Evolutionary conservation across 30 jellyfish, hydroid and myxozoan genomes (phyloP), one percentile per base, ranked within the genome.

Genomic region (Aurelia aurita): DNA sequence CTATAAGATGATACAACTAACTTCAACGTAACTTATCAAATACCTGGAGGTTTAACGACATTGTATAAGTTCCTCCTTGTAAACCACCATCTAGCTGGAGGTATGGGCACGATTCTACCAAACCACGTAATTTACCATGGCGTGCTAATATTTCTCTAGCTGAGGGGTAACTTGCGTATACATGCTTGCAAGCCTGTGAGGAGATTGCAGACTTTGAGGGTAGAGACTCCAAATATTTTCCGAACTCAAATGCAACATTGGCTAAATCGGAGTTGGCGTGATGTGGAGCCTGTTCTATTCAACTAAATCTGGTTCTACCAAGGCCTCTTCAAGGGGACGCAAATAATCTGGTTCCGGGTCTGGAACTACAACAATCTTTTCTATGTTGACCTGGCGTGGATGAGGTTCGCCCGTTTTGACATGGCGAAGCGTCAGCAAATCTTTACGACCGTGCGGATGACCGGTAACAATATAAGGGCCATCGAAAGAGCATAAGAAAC

Each of bases 381-480:
- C 25, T 53, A 53, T 53, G 64, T 53, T 53, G 64, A 53, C 64
- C n/a, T 1, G 64, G 20, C 6, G 25, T 53, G 20, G 25, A 3
- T 1, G 64, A 53, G 2, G 2, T 8, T 53, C 25, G 3, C 25
- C 25, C 10, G 64, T 53, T 2, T 14, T 53, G 2, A 8, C 64
- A 8, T 70, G 29, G 34, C 65, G 82, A 4, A 39, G 44, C 11
- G 60, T 70, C 11, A 49, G 18, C 16, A 70, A 3, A 31, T 29
- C 82, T 13, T 66, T 28, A 35, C 82, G 60, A n/a, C 9, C 15
- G 66, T 34, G 32, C 1, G 82, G 66, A 45, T 70, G 82, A 45
- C 82, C 64, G 1, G 29, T 39, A 39, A 70, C 82, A 10, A 70
- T 62, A 70, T 32, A 1, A 12, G 35, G 64, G 20, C 29, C 32